Evolutionary conservation across 2,113 vertebrate genomes (phyloP).

Genomic region (Cavia aperea): DNA sequence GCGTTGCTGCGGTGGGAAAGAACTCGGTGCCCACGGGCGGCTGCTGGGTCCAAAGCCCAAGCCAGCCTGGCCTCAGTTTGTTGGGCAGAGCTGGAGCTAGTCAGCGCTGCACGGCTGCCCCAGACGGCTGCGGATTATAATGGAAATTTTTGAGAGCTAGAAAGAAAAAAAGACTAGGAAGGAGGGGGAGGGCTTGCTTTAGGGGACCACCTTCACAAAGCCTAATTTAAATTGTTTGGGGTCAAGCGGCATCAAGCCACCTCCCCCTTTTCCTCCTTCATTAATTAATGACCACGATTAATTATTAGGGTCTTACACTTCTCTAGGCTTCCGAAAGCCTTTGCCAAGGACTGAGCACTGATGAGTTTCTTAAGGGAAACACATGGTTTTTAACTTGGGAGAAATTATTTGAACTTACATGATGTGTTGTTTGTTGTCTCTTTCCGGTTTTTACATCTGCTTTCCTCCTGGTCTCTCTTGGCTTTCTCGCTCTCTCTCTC

Average conservation of each 20-base stretch:
- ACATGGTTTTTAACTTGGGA: conserved; percentile 5
- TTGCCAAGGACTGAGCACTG: not conserved
- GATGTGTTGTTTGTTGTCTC: too few species aligned
- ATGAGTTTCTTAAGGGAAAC: conserved; percentile 3
- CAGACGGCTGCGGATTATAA: conserved; percentile 46
- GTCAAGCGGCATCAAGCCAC: conserved; percentile 62
- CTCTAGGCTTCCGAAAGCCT: conserved; percentile 33
- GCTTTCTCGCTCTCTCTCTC: not conserved
- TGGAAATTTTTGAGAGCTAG: conserved; percentile 54
- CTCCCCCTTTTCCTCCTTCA: conserved; percentile 63
- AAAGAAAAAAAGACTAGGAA: conserved; percentile 52
- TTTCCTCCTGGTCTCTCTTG: not conserved
- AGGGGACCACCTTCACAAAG: conserved; percentile 57
- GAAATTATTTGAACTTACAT: not conserved
- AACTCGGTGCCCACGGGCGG: not conserved
- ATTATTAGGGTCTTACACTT: conserved; percentile 53
- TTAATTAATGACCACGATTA: conserved; percentile 68
- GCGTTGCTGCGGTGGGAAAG: not conserved
- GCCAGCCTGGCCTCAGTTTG: conserved; percentile 50
- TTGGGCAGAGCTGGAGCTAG: not conserved
- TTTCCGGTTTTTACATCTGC: not conserved
- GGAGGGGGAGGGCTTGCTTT: conserved; percentile 37
- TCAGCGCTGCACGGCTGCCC: not conserved
- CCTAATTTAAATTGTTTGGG: conserved; percentile 65
- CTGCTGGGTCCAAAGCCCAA: not conserved